phyloP scores from a whole-genome alignment of 1,140 invertebrate species.

The Pectinophora gossypiella region DNA sequence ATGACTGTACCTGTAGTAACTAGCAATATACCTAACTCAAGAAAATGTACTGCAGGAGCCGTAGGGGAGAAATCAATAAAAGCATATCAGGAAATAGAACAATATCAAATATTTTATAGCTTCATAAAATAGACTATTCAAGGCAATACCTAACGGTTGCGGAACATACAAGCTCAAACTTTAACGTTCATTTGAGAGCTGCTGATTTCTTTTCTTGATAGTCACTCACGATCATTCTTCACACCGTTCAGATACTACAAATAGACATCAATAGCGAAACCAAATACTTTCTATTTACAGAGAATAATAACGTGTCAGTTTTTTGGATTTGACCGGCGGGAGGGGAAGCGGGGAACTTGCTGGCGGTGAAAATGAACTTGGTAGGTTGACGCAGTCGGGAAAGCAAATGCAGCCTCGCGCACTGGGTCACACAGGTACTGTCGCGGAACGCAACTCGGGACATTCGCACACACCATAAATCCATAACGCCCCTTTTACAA shows the following conservation, averaged over 20 bases:
- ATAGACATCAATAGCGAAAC: conserved; percentile 45
- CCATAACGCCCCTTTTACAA: conserved; percentile 19
- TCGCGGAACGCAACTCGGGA: conserved; percentile 35
- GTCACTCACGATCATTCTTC: background rate
- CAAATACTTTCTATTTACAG: conserved; percentile 64
- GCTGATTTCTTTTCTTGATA: no score
- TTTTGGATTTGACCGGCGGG: conserved; percentile 41
- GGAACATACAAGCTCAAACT: no score
- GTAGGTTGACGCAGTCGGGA: conserved; percentile 46
- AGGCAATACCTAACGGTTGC: no score
- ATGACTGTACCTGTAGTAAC: no score
- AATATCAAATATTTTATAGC: no score
- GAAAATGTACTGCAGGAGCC: no score
- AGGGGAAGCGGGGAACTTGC: conserved; percentile 25
- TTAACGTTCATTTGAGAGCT: no score
- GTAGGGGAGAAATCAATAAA: no score
- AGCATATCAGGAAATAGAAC: no score
- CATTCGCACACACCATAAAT: conserved; percentile 27
- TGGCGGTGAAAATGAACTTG: conserved; percentile 59
- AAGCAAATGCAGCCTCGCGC: conserved; percentile 48
- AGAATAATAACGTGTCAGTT: conserved; percentile 52
- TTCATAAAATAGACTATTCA: no score
- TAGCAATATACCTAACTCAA: no score
- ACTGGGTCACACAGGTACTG: conserved; percentile 57
- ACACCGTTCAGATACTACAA: conserved; percentile 30